Percentiles rank a stretch among this genome's conserved stretches.
phyloP scores from a whole-genome alignment of 2,888 invertebrate genomes.

The Pterostichus madidus region DNA sequence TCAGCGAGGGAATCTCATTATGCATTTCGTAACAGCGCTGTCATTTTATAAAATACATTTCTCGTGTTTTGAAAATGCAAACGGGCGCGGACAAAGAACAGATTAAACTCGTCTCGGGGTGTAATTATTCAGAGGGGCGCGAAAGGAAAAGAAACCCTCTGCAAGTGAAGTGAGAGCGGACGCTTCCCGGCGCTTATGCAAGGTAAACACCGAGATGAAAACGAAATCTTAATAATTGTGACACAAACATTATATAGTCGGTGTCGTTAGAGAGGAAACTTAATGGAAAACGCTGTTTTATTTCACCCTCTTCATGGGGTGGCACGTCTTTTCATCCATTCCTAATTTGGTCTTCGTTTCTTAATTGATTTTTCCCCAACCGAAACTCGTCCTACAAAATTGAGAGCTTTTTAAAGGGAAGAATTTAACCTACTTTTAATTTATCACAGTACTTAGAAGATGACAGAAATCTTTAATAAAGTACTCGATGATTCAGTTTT shows the following conservation, averaged over 20 bases:
- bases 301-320: conserved; percentile 15
- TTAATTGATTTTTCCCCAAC: no score
- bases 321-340: neutral
- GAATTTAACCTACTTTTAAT: no score
- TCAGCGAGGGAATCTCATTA: conserved; percentile 61
- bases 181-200: conserved; percentile 71
- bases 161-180: conserved; percentile 52
- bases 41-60: conserved; percentile 67
- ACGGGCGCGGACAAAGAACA: conserved; percentile 64
- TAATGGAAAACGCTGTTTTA: conserved; percentile 49
- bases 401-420: no score
- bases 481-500: no score
- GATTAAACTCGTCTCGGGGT: conserved; percentile 70
- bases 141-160: conserved; percentile 22
- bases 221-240: conserved; percentile 76
- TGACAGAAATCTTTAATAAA: no score
- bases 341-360: neutral
- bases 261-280: conserved; percentile 11
- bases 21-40: conserved; percentile 66
- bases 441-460: no score
- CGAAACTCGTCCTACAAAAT: neutral
- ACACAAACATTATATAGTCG: conserved; percentile 73
- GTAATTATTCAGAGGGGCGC: conserved; percentile 71
- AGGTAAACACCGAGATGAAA: conserved; percentile 75
- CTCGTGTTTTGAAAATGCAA: conserved; percentile 67